phyloP scores from a whole-genome alignment of 2,888 invertebrate species.

The Julus scandinavius region DNA sequence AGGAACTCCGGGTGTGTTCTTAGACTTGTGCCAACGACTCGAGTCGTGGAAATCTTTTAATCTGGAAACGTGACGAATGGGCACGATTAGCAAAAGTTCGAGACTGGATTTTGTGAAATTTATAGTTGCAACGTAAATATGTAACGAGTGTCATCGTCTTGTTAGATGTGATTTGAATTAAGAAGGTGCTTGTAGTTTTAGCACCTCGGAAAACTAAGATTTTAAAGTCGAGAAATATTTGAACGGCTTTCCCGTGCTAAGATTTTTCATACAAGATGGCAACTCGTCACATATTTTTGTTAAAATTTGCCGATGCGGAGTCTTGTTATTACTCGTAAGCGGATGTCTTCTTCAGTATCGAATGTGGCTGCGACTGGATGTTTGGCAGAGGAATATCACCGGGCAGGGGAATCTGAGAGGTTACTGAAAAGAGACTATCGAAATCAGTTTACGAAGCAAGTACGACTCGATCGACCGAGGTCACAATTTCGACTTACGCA shows the following conservation, averaged over 20 bases:
- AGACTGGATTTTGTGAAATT: neutral
- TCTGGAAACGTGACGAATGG: too few species aligned
- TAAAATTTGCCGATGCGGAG: too few species aligned
- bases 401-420: conserved; percentile 66
- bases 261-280: too few species aligned
- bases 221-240: too few species aligned
- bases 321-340: conserved; percentile 66
- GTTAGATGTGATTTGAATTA: too few species aligned
- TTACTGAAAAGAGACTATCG: conserved; percentile 61
- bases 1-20: conserved; percentile 82
- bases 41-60: neutral
- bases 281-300: too few species aligned
- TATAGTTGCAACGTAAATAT: too few species aligned
- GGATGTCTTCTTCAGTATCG: conserved; percentile 80
- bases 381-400: conserved; percentile 70
- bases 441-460: neutral
- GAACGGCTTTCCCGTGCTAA: too few species aligned
- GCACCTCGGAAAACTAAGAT: too few species aligned
- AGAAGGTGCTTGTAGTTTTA: too few species aligned
- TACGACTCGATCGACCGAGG: neutral
- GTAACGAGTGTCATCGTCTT: too few species aligned
- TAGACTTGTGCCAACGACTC: conserved; percentile 56
- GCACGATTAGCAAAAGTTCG: neutral
- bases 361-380: conserved; percentile 67
- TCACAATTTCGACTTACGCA: conserved; percentile 7